Percentiles rank a stretch among this genome's conserved stretches.
Evolutionary conservation across 1,140 invertebrate genomes (phyloP).

Genomic region (Ridgeia piscesae): DNA sequence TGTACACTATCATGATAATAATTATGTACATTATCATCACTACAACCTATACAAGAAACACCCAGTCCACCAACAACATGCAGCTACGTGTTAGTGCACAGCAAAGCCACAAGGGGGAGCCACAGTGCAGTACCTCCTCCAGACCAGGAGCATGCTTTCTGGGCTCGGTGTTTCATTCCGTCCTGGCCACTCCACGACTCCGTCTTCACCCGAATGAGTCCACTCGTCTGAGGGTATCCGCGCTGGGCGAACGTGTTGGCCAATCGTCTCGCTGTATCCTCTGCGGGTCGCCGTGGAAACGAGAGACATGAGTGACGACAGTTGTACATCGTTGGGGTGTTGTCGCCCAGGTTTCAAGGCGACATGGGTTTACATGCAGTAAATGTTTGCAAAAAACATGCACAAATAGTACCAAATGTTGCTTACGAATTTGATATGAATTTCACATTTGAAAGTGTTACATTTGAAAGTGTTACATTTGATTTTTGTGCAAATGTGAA

Average conservation of each 20-base stretch:
- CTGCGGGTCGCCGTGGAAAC: neutral
- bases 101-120: neutral
- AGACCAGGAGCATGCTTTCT: neutral
- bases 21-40: too few species aligned
- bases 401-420: neutral
- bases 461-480: neutral
- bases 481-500: neutral
- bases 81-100: constrained; percentile 4
- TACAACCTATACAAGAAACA: too few species aligned
- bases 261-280: constrained; percentile 12
- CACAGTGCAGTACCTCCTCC: constrained; percentile 13
- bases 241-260: constrained; percentile 3
- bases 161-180: constrained; percentile 7
- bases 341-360: neutral
- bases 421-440: too few species aligned
- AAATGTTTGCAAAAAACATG: neutral
- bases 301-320: neutral
- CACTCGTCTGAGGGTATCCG: neutral
- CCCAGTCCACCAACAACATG: neutral
- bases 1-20: too few species aligned
- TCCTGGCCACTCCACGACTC: neutral
- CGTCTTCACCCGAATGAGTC: constrained; percentile 10
- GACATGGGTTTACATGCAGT: neutral
- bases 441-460: too few species aligned
- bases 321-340: neutral